These are phyloP conservation scores for Lissonota sp. DNA, from an alignment of 2,888 invertebrate genomes.

Conservation along the genomic window DNA sequence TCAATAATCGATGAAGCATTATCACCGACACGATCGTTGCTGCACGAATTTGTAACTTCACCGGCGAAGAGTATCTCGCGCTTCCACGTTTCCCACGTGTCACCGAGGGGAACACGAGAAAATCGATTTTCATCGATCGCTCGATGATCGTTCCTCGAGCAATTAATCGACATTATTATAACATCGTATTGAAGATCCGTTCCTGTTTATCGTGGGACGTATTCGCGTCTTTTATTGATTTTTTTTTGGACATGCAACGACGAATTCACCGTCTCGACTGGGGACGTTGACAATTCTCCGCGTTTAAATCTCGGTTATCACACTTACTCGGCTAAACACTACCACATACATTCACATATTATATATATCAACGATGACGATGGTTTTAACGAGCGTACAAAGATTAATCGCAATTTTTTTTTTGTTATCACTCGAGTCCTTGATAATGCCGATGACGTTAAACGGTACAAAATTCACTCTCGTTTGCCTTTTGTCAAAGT, in stretches of 20 bases:
- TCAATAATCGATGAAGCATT: slow-evolving; percentile 25
- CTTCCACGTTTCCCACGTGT: slow-evolving; percentile 65
- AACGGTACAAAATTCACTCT: slow-evolving; percentile 5
- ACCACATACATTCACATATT: slow-evolving; percentile 11
- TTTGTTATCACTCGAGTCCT: slow-evolving; percentile 17
- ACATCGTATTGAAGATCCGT: neutral
- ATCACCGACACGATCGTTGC: slow-evolving; percentile 32
- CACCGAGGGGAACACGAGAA: slow-evolving; percentile 55
- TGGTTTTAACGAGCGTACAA: slow-evolving; percentile 27
- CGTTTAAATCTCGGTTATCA: slow-evolving; percentile 48
- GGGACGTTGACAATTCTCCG: slow-evolving; percentile 11
- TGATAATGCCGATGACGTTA: slow-evolving; percentile 24
- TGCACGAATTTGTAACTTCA: slow-evolving; percentile 31
- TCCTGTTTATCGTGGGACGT: neutral
- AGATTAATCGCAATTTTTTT: slow-evolving; percentile 40
- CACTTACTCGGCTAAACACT: slow-evolving; percentile 36
- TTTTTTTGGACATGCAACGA: slow-evolving; percentile 37
- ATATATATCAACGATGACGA: slow-evolving; percentile 16
- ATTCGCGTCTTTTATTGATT: neutral
- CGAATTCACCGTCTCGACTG: slow-evolving; percentile 48
- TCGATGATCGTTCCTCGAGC: neutral
- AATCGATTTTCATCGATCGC: slow-evolving; percentile 35
- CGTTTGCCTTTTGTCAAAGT: neutral
- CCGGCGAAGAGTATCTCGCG: slow-evolving; percentile 59
- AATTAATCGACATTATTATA: slow-evolving; percentile 25